Percentiles rank a stretch among this genome's conserved stretches.
phyloP scores from a whole-genome alignment of 1,140 invertebrate genomes.

The Lordiphosa mommai region DNA sequence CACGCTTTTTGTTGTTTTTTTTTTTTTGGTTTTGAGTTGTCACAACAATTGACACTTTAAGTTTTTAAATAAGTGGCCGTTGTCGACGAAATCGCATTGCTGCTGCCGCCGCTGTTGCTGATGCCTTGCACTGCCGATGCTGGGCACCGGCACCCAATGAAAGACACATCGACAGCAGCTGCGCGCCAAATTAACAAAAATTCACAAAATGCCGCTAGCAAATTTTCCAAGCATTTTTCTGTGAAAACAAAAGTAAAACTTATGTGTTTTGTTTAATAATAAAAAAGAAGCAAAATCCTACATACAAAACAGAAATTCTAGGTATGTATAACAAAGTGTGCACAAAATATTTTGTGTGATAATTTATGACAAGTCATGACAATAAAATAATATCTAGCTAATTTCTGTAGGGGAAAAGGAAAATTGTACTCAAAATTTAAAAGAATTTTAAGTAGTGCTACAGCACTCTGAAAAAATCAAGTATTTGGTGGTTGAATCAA shows the following conservation, averaged over 20 bases:
- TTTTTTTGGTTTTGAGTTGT: constrained; percentile 53
- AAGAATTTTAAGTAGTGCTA: no score
- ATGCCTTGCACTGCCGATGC: constrained; percentile 3
- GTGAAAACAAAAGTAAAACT: constrained; percentile 59
- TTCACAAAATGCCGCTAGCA: constrained; percentile 45
- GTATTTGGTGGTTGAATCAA: no score
- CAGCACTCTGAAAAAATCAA: no score
- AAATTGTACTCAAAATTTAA: no score
- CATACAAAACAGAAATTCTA: background rate
- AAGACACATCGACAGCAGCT: constrained; percentile 75
- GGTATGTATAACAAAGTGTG: constrained; percentile 43
- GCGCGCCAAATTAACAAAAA: constrained; percentile 59
- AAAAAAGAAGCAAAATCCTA: constrained; percentile 4
- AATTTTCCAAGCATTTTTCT: constrained; percentile 30
- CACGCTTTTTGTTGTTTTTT: constrained; percentile 43
- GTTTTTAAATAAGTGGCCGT: constrained; percentile 54
- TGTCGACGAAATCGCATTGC: constrained; percentile 20
- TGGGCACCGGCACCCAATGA: constrained; percentile 32
- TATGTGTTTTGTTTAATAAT: constrained; percentile 43
- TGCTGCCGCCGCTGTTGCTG: constrained; percentile 29
- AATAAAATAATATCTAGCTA: constrained; percentile 21
- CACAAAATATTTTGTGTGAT: constrained; percentile 61
- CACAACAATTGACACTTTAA: constrained; percentile 75
- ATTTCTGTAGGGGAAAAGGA: constrained; percentile 2
- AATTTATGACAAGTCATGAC: constrained; percentile 59